These are phyloP conservation scores for Rambutsinella grinnellia DNA, from an alignment of 2,888 invertebrate species.

Conservation along the genomic window DNA sequence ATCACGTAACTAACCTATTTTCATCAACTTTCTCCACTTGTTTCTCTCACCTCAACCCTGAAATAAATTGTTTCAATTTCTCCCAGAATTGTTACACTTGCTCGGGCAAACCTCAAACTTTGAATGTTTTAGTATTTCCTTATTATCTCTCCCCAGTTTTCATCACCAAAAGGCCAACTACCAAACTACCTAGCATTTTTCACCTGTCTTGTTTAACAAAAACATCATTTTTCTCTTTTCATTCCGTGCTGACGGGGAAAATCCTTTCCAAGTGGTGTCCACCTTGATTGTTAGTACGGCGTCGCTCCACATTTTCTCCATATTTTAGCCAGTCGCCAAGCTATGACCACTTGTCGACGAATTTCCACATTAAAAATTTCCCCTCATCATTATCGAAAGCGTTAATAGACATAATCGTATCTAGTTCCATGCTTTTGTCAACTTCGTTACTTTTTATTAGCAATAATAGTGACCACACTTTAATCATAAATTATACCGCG, in stretches of 20 bases:
- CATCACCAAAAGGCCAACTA: background rate
- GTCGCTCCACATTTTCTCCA: background rate
- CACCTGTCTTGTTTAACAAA: background rate
- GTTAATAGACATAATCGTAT: conserved; percentile 19
- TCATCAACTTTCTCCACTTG: conserved; percentile 9
- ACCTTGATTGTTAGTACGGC: background rate
- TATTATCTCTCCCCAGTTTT: conserved; percentile 15
- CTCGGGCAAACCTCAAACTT: conserved; percentile 40
- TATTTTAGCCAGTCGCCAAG: background rate
- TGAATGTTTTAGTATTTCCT: conserved; percentile 47
- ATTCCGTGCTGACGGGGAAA: background rate
- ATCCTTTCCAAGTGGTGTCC: background rate
- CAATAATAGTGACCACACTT: conserved; percentile 9
- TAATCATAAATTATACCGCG: conserved; percentile 1
- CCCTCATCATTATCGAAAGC: background rate
- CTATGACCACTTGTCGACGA: background rate
- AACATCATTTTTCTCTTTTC: background rate
- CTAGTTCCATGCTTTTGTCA: background rate
- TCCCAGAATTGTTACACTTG: conserved; percentile 42
- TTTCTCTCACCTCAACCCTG: background rate
- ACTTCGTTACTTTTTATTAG: conserved; percentile 18
- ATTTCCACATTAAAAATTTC: background rate
- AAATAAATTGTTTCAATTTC: conserved; percentile 48
- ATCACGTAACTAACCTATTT: conserved; percentile 31
- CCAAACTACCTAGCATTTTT: background rate